Percentiles rank a stretch among this genome's conserved stretches.
Conservation (phyloP, 2,113 vertebrate genomes). For the Ceyx cyanopectus region DNA sequence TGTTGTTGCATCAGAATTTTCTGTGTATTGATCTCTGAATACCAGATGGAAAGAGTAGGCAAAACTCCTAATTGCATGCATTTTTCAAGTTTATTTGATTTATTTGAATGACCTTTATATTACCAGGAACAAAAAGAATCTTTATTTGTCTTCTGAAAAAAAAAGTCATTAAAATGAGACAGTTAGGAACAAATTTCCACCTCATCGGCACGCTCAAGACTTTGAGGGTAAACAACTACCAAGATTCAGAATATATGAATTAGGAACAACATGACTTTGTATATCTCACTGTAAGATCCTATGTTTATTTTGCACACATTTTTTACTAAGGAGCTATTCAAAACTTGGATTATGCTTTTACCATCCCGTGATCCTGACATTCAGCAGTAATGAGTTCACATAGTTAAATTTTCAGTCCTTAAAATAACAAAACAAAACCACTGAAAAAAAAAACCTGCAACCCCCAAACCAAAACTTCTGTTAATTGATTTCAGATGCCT, state of each 20-base stretch:
- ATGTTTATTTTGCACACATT: background rate
- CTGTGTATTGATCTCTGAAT: rapidly evolving
- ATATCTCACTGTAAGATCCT: background rate
- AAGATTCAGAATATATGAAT: background rate
- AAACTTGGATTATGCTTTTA: constrained; percentile 2
- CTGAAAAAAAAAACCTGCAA: background rate
- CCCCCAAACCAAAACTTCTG: background rate
- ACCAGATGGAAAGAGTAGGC: background rate
- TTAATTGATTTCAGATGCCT: constrained; percentile 55
- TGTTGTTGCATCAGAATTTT: background rate
- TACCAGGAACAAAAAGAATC: background rate
- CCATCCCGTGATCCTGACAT: background rate
- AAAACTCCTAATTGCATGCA: background rate
- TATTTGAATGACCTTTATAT: background rate
- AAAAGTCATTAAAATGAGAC: background rate
- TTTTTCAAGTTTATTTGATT: background rate
- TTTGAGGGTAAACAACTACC: background rate
- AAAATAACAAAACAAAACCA: constrained; percentile 47
- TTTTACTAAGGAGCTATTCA: background rate
- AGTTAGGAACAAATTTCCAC: background rate
- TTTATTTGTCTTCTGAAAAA: background rate
- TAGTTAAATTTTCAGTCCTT: constrained; percentile 26
- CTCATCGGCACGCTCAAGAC: background rate
- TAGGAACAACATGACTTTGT: background rate
- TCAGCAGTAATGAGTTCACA: background rate